Conservation (phyloP, 2,113 vertebrate species). For the Dromiciops gliroides region DNA sequence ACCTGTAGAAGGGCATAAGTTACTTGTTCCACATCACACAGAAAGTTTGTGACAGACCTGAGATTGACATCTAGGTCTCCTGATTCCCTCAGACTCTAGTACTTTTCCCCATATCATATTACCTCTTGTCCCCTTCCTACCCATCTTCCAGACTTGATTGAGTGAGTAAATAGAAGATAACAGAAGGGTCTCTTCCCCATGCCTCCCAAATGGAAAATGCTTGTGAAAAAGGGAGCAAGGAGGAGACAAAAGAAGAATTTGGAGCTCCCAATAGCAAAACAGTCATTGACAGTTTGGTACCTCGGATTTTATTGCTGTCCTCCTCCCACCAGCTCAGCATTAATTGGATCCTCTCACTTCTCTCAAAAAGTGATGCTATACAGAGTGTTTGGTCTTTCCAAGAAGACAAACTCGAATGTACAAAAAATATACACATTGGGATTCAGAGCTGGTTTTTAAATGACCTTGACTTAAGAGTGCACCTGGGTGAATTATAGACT, state of each 20-base stretch:
- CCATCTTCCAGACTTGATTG: neutral
- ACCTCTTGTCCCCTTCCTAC: neutral
- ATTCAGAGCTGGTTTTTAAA: neutral
- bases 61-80: neutral
- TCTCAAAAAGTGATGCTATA: neutral
- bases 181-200: neutral
- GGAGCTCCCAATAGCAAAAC: neutral
- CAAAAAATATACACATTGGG: neutral
- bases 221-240: neutral
- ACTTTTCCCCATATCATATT: neutral
- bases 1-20: neutral
- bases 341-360: neutral
- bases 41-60: neutral
- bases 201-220: neutral
- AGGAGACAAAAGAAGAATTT: neutral
- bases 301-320: neutral
- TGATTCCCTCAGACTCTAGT: neutral
- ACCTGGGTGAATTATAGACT: neutral
- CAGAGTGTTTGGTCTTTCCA: neutral
- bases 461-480: neutral
- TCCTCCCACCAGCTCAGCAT: neutral
- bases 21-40: neutral
- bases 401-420: neutral
- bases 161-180: neutral
- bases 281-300: neutral